Conservation (phyloP, 2,113 vertebrate genomes). For the Odontesthes bonariensis region DNA sequence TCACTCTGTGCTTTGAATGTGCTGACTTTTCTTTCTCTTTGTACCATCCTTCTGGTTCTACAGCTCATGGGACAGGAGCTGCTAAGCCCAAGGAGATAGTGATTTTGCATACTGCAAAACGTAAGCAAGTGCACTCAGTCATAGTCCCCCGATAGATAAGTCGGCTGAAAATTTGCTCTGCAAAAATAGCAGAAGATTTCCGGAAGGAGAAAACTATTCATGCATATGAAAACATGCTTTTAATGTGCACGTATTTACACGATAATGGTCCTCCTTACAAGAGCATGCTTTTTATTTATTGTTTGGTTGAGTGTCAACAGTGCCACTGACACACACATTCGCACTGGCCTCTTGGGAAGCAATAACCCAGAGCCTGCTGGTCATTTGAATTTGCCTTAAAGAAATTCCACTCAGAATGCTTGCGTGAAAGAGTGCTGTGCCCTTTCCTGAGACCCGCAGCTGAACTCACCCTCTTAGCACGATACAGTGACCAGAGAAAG, state of each 20-base stretch:
- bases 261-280: not conserved
- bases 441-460: slow-evolving; percentile 46
- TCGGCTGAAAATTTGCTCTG: slow-evolving; percentile 51
- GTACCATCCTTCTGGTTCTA: slow-evolving; percentile 43
- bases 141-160: slow-evolving; percentile 55
- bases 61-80: slow-evolving; percentile 57
- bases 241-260: not conserved
- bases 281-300: not conserved
- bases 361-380: not conserved
- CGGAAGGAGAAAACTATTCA: slow-evolving; percentile 1
- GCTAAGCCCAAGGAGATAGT: slow-evolving; percentile 68
- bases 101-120: slow-evolving; percentile 65
- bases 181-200: slow-evolving; percentile 9
- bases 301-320: too few species aligned
- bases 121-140: slow-evolving; percentile 67
- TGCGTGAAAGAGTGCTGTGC: not conserved
- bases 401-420: not conserved
- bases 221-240: not conserved
- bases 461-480: slow-evolving; percentile 47
- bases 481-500: slow-evolving; percentile 28
- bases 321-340: too few species aligned
- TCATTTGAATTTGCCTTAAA: not conserved
- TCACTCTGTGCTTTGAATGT: slow-evolving; percentile 47
- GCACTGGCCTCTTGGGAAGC: not conserved
- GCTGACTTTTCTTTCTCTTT: slow-evolving; percentile 48